Evolutionary conservation across 2,113 vertebrate genomes (phyloP).

Genomic region (Nibea coibor): DNA sequence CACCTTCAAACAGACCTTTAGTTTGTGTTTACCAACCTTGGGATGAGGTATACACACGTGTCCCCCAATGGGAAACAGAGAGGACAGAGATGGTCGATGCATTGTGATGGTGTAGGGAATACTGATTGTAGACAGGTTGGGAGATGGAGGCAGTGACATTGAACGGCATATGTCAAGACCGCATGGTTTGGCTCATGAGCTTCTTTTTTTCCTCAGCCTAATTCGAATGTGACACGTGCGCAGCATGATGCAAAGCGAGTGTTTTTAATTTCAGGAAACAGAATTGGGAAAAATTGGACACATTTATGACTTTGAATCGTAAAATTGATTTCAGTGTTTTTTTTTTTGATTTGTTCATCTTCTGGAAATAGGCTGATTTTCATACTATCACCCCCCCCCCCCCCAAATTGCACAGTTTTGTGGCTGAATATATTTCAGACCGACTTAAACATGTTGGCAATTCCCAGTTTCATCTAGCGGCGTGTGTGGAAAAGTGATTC

Average conservation of each 20-base stretch:
- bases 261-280: constrained; percentile 34
- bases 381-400: background rate
- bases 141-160: constrained; percentile 28
- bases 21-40: constrained; percentile 52
- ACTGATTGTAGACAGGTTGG: constrained; percentile 19
- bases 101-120: constrained; percentile 14
- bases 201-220: constrained; percentile 24
- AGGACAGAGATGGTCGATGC: background rate
- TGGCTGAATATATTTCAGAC: constrained; percentile 31
- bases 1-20: constrained; percentile 28
- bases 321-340: constrained; percentile 8
- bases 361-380: background rate
- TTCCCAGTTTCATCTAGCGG: constrained; percentile 24
- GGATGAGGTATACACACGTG: constrained; percentile 12
- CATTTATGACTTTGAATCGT: constrained; percentile 16
- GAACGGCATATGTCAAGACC: constrained; percentile 23
- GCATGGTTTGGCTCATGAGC: constrained; percentile 21
- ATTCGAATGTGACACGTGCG: constrained; percentile 38
- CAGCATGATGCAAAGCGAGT: constrained; percentile 37
- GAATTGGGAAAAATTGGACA: background rate
- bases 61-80: background rate
- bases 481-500: constrained; percentile 33
- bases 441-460: constrained; percentile 25
- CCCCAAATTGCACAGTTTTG: constrained; percentile 5
- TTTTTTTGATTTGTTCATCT: constrained; percentile 3